Percentiles rank a stretch among this genome's conserved stretches.
Conservation (phyloP, 2,888 invertebrate species). For the Acleris emargana region DNA sequence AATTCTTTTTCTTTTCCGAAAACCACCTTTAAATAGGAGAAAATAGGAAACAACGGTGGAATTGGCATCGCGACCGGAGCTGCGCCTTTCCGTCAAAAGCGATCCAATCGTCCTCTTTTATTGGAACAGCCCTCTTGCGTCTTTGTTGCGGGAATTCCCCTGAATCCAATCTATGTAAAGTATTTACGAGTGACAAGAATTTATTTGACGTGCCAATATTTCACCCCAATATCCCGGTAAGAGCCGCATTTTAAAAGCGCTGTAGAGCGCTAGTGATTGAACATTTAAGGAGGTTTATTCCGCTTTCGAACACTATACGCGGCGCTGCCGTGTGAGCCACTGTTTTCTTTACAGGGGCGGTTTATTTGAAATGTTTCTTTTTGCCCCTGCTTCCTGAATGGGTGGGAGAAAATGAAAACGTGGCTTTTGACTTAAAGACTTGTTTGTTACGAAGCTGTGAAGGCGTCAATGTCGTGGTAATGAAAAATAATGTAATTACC, state of each 20-base stretch:
- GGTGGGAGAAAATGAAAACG: constrained; percentile 24
- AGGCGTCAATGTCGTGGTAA: constrained; percentile 44
- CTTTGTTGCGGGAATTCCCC: constrained; percentile 70
- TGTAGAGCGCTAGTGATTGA: constrained; percentile 54
- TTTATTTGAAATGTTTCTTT: constrained; percentile 35
- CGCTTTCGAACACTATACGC: constrained; percentile 17
- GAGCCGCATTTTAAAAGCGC: constrained; percentile 58
- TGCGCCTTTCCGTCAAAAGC: constrained; percentile 71
- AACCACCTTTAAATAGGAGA: constrained; percentile 27
- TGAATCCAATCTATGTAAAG: constrained; percentile 78
- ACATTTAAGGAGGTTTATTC: constrained; percentile 45
- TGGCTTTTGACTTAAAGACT: constrained; percentile 24
- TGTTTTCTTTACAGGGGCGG: constrained; percentile 15
- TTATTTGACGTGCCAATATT: constrained; percentile 76
- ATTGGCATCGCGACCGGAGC: constrained; percentile 55
- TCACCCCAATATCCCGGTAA: constrained; percentile 54
- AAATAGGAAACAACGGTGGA: constrained; percentile 52
- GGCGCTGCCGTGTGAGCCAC: constrained; percentile 19
- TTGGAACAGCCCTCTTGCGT: constrained; percentile 70
- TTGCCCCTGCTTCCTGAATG: constrained; percentile 21
- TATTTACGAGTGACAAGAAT: constrained; percentile 78
- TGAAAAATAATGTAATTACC: constrained; percentile 59
- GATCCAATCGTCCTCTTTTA: constrained; percentile 74
- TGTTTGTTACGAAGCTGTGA: constrained; percentile 25
- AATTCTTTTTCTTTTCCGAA: constrained; percentile 20